Conservation (phyloP, 2,888 invertebrate species). For the Pristionchus maxplancki region DNA sequence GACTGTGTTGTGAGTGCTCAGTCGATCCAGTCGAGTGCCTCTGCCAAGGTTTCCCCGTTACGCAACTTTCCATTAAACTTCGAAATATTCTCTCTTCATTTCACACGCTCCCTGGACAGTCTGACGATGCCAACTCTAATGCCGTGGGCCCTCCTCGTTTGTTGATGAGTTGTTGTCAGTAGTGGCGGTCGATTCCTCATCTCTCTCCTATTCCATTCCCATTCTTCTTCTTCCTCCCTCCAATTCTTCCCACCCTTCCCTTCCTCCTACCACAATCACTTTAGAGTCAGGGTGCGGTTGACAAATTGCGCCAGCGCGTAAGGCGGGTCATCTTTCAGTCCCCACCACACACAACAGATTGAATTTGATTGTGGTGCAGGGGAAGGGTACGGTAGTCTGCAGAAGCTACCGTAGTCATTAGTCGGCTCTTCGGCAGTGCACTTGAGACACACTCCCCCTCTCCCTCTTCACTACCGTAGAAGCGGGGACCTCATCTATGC, state of each 20-base stretch:
- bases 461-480: background rate
- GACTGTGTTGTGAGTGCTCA: conserved; percentile 2
- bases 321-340: conserved; percentile 1
- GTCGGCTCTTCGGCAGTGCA: background rate
- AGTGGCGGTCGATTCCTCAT: conserved; percentile 8
- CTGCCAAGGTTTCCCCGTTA: background rate
- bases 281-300: background rate
- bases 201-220: conserved; percentile 3
- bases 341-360: background rate
- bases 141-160: background rate
- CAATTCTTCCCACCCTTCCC: conserved; percentile 7
- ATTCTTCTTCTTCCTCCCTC: background rate
- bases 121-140: too few relatives aligned
- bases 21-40: conserved; percentile 12
- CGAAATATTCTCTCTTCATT: too few relatives aligned
- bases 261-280: conserved; percentile 38
- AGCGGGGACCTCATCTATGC: conserved; percentile 1
- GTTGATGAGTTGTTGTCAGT: background rate
- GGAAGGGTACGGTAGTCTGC: background rate
- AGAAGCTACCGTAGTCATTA: background rate
- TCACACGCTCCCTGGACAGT: too few relatives aligned
- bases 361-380: background rate
- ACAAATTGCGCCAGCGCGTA: background rate
- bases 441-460: background rate
- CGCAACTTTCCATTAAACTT: too few relatives aligned